Percentiles rank a stretch among this genome's conserved stretches.
Evolutionary conservation across 2,888 invertebrate genomes (phyloP).

Genomic region (Coelinius sp.): DNA sequence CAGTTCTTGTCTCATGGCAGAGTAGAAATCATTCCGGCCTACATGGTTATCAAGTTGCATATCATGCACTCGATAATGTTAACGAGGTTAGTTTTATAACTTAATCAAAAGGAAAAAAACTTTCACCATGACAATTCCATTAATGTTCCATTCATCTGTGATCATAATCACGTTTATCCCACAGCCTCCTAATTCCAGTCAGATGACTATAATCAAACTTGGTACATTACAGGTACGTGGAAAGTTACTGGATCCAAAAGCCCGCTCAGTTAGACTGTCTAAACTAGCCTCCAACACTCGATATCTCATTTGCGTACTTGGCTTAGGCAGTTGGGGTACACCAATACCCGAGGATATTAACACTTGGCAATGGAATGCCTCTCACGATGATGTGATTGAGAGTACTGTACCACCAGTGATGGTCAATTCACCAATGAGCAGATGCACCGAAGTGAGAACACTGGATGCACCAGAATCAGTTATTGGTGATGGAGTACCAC

Average conservation of each 20-base stretch:
- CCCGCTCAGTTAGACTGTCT: conserved; percentile 81
- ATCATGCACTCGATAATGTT: conserved; percentile 79
- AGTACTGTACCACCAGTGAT: conserved; percentile 75
- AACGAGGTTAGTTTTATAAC: conserved; percentile 71
- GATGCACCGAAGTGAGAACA: conserved; percentile 84
- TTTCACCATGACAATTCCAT: not conserved
- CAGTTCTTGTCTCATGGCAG: conserved; percentile 91
- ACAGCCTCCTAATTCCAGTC: not conserved
- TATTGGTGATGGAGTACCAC: conserved; percentile 73
- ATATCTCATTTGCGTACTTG: conserved; percentile 90
- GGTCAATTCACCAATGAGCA: conserved; percentile 81
- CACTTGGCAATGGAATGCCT: conserved; percentile 62
- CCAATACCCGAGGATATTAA: conserved; percentile 72
- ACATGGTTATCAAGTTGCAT: conserved; percentile 89
- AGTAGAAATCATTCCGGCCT: conserved; percentile 89
- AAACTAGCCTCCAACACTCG: conserved; percentile 84
- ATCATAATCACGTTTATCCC: not conserved
- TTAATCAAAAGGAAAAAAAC: not conserved
- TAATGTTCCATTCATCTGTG: not conserved
- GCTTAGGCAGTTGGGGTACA: conserved; percentile 82
- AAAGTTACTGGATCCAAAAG: conserved; percentile 81
- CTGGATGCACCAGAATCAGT: conserved; percentile 80
- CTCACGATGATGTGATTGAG: conserved; percentile 77
- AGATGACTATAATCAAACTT: conserved; percentile 14
- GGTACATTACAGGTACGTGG: conserved; percentile 78